These are phyloP conservation scores for Lasioglossum baleicum DNA, from an alignment of 1,140 invertebrate species.

Conservation along the genomic window DNA sequence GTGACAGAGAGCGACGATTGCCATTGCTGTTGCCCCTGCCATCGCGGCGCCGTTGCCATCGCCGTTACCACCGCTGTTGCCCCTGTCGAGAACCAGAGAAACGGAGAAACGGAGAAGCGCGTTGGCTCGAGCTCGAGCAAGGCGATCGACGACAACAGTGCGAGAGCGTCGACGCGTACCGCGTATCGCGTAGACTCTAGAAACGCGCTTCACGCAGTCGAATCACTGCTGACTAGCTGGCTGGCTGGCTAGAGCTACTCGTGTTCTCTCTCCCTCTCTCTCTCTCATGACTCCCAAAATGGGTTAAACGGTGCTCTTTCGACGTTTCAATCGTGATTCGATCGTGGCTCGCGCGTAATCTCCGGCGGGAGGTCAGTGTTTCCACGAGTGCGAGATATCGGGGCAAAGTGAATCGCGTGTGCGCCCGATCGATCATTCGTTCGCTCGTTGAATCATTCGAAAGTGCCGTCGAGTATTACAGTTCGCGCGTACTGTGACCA, in stretches of 20 bases:
- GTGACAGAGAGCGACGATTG: not conserved
- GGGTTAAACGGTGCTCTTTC: conserved; percentile 39
- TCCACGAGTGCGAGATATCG: not conserved
- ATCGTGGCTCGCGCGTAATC: not conserved
- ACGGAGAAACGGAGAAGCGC: conserved; percentile 19
- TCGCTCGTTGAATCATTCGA: too few relatives aligned
- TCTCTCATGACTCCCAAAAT: conserved; percentile 14
- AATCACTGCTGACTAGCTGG: not conserved
- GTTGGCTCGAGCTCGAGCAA: conserved; percentile 51
- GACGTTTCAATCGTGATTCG: conserved; percentile 9
- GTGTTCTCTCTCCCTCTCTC: too few relatives aligned
- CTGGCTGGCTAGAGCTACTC: not conserved
- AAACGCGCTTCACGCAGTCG: not conserved
- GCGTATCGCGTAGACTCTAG: conserved; percentile 10
- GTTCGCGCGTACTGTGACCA: too few relatives aligned
- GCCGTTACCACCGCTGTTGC: not conserved
- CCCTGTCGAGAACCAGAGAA: not conserved
- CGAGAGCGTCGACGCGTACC: conserved; percentile 39
- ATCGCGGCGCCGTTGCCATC: not conserved
- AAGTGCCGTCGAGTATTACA: too few relatives aligned
- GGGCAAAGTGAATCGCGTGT: not conserved
- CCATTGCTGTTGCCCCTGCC: too few relatives aligned
- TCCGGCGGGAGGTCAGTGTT: not conserved
- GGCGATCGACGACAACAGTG: conserved; percentile 37
- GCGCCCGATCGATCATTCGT: not conserved